A percentile compares a stretch with the other conserved stretches of the same genome.
These are phyloP conservation scores for Vespertilio murinus DNA, from an alignment of 2,797 vertebrate genomes.

Conservation along the genomic window DNA sequence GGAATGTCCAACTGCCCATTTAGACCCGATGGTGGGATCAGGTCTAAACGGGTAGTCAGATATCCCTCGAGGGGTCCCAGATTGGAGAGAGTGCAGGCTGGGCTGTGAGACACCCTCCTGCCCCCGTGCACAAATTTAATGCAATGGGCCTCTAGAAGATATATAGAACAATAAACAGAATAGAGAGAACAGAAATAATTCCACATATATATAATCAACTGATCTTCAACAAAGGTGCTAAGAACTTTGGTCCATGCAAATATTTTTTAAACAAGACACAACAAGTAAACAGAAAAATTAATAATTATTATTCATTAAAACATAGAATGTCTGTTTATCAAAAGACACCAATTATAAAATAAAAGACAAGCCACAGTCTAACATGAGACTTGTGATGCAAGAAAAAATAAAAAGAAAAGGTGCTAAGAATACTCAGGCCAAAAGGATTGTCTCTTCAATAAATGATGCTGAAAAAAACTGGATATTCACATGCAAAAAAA, in stretches of 20 bases:
- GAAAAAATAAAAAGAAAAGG: no score
- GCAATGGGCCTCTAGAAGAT: no score
- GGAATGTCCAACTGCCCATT: no score
- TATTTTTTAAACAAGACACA: background rate
- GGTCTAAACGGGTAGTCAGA: no score
- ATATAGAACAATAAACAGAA: background rate
- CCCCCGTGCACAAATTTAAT: no score
- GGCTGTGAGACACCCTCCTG: no score
- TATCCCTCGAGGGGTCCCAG: no score
- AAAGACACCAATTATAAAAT: background rate
- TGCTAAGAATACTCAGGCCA: background rate
- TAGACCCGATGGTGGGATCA: no score
- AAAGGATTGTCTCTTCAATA: background rate
- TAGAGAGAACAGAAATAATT: background rate
- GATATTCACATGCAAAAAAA: background rate
- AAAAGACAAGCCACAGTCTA: background rate
- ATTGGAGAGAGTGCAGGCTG: no score
- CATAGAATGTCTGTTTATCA: conserved; percentile 1
- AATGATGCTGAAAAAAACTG: background rate
- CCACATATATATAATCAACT: background rate
- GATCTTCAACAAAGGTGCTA: background rate
- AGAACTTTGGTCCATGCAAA: background rate
- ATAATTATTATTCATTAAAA: conserved; percentile 18
- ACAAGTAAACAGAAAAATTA: background rate
- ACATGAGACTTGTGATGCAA: background rate